Evolutionary conservation across 1,140 invertebrate genomes (phyloP), one percentile per base, ranked within the genome.

Genomic region (Macrobrachium nipponense): DNA sequence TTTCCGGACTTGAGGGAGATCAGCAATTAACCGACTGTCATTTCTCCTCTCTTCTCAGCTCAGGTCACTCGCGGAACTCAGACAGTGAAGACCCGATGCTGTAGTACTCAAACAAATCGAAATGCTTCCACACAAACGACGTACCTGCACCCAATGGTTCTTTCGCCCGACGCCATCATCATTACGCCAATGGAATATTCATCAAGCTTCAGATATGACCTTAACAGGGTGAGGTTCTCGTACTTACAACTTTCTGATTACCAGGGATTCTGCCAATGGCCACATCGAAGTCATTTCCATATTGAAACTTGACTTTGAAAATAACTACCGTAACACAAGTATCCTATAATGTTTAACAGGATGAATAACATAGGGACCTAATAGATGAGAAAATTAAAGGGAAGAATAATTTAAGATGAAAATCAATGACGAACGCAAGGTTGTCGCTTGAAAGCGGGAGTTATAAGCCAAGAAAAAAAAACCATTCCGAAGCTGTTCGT

Each of bases 101-200:
- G 82, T 20, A 73, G 72, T 6, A 75, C 70, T 4, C 82, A 83
- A 44, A 76, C 82, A 14, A 14, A 8, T 61, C 82, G 82, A 27
- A 62, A 73, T 18, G 73, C 82, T 73, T 43, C 43, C 72, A 83
- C 82, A 60, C 82, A 83, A 43, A 83, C 82, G 18, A 83, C 82
- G 5, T 18, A 62, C 72, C 20, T 77, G 43, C 82, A 83, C 61
- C 82, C 82, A 27, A 27, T 83, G 12, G 36, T 83, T 10, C 36
- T 44, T 12, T 7, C 60, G 0, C 36, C 72, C 27, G 64, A 36
- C 6, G 43, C 73, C n/a, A 60, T 36, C 43, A 15, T 77, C 61
- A 75, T 83, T 44, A 77, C 72, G 4, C 82, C 82, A 17, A 75
- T 70, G 23, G 58, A 23, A 5, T 83, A 66, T 60, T 62, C 43